These are phyloP conservation scores for Drymonia ruficornis DNA, from an alignment of 2,888 invertebrate genomes.

Conservation along the genomic window DNA sequence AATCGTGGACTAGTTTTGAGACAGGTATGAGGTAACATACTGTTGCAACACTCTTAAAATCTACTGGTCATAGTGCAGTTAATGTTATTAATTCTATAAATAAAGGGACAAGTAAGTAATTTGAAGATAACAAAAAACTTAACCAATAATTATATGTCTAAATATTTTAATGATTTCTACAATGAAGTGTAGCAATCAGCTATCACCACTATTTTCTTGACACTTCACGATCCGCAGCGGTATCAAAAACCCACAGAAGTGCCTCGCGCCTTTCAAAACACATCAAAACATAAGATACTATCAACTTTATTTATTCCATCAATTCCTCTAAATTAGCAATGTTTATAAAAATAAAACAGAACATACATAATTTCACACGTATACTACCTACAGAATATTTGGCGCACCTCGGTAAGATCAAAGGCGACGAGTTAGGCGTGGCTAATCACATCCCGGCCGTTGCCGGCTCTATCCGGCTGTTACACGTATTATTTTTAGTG, in stretches of 20 bases:
- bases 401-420: constrained; percentile 58
- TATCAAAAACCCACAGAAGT: not conserved
- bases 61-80: no score
- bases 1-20: not conserved
- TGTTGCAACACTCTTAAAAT: no score
- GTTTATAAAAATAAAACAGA: constrained; percentile 24
- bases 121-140: no score
- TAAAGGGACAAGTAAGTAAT: no score
- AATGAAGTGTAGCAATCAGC: not conserved
- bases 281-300: not conserved
- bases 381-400: constrained; percentile 44
- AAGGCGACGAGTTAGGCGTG: constrained; percentile 61
- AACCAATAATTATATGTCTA: no score
- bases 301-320: not conserved
- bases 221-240: not conserved
- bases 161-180: no score
- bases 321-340: constrained; percentile 1
- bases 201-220: not conserved
- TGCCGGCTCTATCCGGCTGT: constrained; percentile 52
- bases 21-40: not conserved
- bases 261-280: no score
- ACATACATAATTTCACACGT: constrained; percentile 23
- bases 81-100: no score
- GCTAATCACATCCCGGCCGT: constrained; percentile 57
- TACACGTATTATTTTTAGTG: constrained; percentile 69